Percentiles rank a stretch among this genome's conserved stretches.
phyloP scores from a whole-genome alignment of 92 coral and sea anemone genomes.

The Heliopora coerulea region DNA sequence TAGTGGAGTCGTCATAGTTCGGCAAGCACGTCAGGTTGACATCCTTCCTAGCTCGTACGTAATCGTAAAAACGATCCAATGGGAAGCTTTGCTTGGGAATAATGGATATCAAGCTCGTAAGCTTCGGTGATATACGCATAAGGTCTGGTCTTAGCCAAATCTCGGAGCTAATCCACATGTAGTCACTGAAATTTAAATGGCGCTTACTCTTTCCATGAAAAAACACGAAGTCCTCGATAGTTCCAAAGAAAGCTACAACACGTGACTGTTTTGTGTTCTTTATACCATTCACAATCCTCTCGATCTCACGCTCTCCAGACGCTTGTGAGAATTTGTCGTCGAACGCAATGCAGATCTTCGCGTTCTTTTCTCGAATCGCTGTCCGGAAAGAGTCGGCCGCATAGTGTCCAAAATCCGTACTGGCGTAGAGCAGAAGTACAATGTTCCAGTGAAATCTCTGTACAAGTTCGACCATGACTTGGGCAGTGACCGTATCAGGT shows the following conservation, averaged over 20 bases:
- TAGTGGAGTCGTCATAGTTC: background rate
- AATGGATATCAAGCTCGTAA: constrained; percentile 1
- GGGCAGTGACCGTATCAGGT: constrained; percentile 50
- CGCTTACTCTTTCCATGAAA: background rate
- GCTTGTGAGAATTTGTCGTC: constrained; percentile 15
- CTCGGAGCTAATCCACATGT: constrained; percentile 22
- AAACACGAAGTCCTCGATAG: constrained; percentile 16
- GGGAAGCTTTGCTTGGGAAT: constrained; percentile 18
- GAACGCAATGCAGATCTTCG: constrained; percentile 12
- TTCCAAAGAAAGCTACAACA: constrained; percentile 12
- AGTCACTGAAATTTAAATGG: background rate
- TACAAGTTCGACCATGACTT: constrained; percentile 29
- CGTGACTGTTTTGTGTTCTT: background rate
- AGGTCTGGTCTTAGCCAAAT: constrained; percentile 21
- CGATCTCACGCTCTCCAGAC: background rate
- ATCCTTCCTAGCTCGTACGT: background rate
- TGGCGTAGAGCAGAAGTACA: constrained; percentile 8
- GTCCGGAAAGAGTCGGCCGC: constrained; percentile 29
- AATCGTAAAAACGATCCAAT: background rate
- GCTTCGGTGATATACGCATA: background rate
- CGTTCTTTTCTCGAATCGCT: constrained; percentile 1
- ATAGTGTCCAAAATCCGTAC: constrained; percentile 27
- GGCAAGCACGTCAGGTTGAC: background rate
- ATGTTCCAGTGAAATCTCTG: constrained; percentile 11
- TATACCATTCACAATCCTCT: background rate